Percentiles rank a stretch among this genome's conserved stretches.
phyloP scores from a whole-genome alignment of 2,888 invertebrate genomes.

The Augiades crinisus region DNA sequence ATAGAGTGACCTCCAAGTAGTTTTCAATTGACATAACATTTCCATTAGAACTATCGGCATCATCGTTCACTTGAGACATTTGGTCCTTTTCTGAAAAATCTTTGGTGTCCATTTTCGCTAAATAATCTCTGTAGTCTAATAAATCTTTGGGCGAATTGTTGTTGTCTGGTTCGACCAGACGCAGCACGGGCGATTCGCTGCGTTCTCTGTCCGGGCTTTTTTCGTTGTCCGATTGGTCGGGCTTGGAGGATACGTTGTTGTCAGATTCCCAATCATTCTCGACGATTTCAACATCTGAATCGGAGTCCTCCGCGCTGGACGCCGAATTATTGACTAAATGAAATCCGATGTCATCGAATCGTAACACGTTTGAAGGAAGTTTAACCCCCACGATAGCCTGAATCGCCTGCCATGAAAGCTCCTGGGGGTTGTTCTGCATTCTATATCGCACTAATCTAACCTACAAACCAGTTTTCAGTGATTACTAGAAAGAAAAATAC shows the following conservation, averaged over 20 bases:
- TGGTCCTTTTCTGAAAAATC: slow-evolving; percentile 61
- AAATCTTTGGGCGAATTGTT: slow-evolving; percentile 68
- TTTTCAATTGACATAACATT: slow-evolving; percentile 79
- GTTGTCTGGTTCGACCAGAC: slow-evolving; percentile 73
- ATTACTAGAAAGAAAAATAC: slow-evolving; percentile 54
- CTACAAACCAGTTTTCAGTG: slow-evolving; percentile 75
- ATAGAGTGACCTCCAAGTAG: slow-evolving; percentile 76
- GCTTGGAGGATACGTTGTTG: slow-evolving; percentile 70
- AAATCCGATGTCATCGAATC: slow-evolving; percentile 78
- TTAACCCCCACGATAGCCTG: slow-evolving; percentile 81
- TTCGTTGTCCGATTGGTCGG: slow-evolving; percentile 74
- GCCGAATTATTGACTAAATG: slow-evolving; percentile 71
- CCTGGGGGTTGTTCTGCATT: slow-evolving; percentile 82
- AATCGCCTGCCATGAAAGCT: slow-evolving; percentile 82
- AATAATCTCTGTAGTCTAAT: slow-evolving; percentile 64
- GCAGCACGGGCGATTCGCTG: slow-evolving; percentile 71
- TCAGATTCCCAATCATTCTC: slow-evolving; percentile 78
- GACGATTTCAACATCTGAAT: slow-evolving; percentile 78
- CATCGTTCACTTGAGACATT: slow-evolving; percentile 59
- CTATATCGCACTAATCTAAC: slow-evolving; percentile 80
- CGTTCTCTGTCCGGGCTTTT: slow-evolving; percentile 69
- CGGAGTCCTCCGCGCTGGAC: slow-evolving; percentile 74
- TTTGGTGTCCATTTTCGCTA: slow-evolving; percentile 70
- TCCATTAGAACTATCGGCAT: slow-evolving; percentile 73
- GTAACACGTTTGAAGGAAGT: slow-evolving; percentile 76